Percentiles rank a stretch among this genome's conserved stretches.
phyloP scores from a whole-genome alignment of 2,113 vertebrate genomes.

The Mastomys natalensis region DNA sequence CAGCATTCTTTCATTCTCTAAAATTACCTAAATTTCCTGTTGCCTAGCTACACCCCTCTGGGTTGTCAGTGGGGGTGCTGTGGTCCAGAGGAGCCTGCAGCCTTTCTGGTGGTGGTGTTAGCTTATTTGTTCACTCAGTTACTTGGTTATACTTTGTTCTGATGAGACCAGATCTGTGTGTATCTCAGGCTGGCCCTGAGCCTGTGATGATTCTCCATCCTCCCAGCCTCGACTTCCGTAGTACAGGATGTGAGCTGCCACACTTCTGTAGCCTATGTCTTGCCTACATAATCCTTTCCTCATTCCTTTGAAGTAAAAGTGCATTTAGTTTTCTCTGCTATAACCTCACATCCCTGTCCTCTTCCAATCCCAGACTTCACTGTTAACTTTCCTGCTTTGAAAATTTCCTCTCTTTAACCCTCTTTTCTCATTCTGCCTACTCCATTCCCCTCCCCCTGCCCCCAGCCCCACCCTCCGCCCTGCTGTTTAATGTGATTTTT shows the following conservation, averaged over 20 bases:
- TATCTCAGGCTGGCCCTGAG: not conserved
- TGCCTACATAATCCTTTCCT: not conserved
- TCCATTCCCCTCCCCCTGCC: no score
- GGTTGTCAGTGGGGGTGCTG: rapidly evolving
- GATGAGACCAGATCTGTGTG: no score
- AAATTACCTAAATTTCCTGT: not conserved
- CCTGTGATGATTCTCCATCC: not conserved
- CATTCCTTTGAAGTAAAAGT: not conserved
- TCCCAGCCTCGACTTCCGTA: not conserved
- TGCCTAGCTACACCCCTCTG: not conserved
- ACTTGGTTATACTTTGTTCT: not conserved
- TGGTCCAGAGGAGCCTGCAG: not conserved
- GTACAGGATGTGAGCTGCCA: not conserved
- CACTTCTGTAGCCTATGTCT: not conserved
- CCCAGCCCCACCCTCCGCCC: no score
- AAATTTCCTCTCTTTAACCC: not conserved
- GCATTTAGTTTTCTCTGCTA: not conserved
- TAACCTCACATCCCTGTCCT: not conserved
- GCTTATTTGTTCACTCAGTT: not conserved
- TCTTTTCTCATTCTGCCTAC: not conserved
- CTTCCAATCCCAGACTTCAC: not conserved
- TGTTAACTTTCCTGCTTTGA: not conserved
- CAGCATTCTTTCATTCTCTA: not conserved
- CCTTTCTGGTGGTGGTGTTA: not conserved
- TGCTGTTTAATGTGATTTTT: rapidly evolving